phyloP scores from a whole-genome alignment of 2,113 vertebrate species.

The Xerus inauris region DNA sequence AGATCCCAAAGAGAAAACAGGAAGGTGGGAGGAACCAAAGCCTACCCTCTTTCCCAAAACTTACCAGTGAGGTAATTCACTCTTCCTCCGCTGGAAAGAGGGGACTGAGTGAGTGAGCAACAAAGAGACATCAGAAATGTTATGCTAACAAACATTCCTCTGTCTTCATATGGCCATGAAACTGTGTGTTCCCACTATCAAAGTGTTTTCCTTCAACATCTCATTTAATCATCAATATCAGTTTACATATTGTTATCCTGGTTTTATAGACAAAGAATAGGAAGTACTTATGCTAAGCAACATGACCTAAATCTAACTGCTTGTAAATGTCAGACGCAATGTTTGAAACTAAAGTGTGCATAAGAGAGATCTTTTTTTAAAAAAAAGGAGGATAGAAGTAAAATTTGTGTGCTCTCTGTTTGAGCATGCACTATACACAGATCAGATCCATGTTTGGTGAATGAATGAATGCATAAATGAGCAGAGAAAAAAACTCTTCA shows the following conservation, averaged over 20 bases:
- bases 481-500: neutral
- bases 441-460: neutral
- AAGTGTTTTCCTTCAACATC: neutral
- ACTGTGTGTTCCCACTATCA: neutral
- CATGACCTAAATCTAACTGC: neutral
- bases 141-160: neutral
- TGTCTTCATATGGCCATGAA: neutral
- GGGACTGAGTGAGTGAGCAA: neutral
- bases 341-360: neutral
- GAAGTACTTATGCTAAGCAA: neutral
- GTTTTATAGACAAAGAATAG: neutral
- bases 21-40: neutral
- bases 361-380: too few relatives aligned
- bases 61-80: neutral
- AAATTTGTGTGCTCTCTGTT: neutral
- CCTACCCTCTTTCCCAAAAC: neutral
- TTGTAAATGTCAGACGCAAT: neutral
- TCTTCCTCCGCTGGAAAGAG: neutral
- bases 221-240: neutral
- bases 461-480: neutral
- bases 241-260: neutral
- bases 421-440: neutral
- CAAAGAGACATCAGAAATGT: neutral
- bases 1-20: neutral
- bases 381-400: too few relatives aligned